Base-by-base conservation (phyloP, 2,888 invertebrate genomes). In the Panzeria rudis region DNA sequence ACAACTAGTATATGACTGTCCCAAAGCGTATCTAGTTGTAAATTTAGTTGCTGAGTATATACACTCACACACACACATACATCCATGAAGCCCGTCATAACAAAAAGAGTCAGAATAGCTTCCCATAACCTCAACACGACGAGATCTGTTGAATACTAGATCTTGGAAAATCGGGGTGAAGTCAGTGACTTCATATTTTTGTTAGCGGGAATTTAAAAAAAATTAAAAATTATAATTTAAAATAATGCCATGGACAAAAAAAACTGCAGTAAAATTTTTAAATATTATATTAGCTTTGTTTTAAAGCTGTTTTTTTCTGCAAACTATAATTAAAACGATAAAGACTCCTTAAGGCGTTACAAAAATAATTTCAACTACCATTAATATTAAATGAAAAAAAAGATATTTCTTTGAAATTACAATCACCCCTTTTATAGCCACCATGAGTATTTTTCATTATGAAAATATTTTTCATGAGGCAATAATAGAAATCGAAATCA, bases 401-500 rank as follows among this genome's bases (percentile, higher is more conserved):
- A 54, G 23, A 17, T 8, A 41, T 7, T 35, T 47, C 20, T 25
- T 15, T 61, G 29, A 47, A 77, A n/a, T 9, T 11, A 62, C 4
- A 2, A 25, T 32, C 15, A 23, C 50, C 76, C 82, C 82, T 56
- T 71, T 62, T 41, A 5, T 15, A 23, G 17, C 9, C 50, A 52
- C 6, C 5, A 9, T 2, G 20, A 56, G 69, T 32, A 41, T 29
- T 29, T 72, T 62, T 20, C 25, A 17, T 32, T 47, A 17, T 47
- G 17, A 69, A 61, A 61, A 41, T 32, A 41, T 41, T 79, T 61
- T 50, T 66, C 50, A 72, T 38, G 71, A 41, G 50, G 56, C 56
- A 64, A 77, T 83, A 77, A 83, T n/a, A n/a, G n/a, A 82, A 83
- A 77, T 64, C 71, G 41, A 83, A 83, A 77, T 77, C 56, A 77